Conservation (phyloP, 2,797 vertebrate species). For the Hydrophis major region DNA sequence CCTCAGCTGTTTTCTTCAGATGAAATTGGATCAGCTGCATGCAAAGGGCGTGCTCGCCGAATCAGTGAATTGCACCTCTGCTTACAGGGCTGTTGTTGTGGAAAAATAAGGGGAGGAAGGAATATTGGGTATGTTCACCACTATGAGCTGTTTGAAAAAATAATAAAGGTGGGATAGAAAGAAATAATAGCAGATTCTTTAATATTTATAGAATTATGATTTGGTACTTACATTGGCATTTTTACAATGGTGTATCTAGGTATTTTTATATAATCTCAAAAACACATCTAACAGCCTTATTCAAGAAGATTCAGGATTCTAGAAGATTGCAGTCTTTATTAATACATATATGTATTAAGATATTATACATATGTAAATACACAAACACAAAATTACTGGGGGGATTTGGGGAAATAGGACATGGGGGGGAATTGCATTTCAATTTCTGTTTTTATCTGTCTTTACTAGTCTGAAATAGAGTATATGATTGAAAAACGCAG, state of each 20-base stretch:
- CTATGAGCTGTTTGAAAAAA: neutral
- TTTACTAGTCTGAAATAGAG: neutral
- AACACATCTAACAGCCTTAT: neutral
- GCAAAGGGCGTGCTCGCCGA: too few species aligned
- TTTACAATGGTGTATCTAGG: too few species aligned
- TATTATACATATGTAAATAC: neutral
- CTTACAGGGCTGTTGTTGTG: neutral
- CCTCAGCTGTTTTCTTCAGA: too few species aligned
- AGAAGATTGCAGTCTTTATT: neutral
- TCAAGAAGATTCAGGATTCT: neutral
- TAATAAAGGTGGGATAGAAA: neutral
- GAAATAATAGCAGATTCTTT: neutral
- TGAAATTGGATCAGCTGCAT: too few species aligned
- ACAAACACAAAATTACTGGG: neutral
- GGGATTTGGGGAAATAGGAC: neutral
- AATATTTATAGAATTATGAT: neutral
- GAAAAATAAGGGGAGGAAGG: neutral
- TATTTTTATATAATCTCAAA: neutral
- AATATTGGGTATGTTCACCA: neutral
- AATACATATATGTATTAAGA: neutral
- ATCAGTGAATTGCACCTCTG: too few species aligned
- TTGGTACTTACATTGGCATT: neutral
- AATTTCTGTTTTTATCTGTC: neutral
- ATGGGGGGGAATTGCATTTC: neutral
- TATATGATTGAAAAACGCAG: neutral